These are phyloP conservation scores for Gulo gulo DNA, from an alignment of 2,113 vertebrate genomes.

Conservation along the genomic window DNA sequence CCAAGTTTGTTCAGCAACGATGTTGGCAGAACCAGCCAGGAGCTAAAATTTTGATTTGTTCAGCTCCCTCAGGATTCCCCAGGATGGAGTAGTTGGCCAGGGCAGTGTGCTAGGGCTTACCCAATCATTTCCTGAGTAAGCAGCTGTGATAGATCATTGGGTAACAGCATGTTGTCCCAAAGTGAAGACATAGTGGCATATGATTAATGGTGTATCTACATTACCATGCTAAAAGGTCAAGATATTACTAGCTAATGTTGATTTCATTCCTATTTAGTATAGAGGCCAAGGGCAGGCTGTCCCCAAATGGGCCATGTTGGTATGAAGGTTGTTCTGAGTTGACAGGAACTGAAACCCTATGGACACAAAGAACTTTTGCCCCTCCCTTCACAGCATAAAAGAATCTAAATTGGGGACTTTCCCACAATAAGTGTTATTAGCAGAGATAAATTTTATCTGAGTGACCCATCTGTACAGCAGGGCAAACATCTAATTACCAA, in stretches of 20 bases:
- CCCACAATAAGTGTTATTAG: neutral
- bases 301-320: neutral
- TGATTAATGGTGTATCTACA: neutral
- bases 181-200: neutral
- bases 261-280: neutral
- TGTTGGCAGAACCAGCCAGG: neutral
- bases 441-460: neutral
- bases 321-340: neutral
- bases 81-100: neutral
- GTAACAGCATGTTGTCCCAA: neutral
- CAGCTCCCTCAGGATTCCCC: neutral
- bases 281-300: neutral
- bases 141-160: neutral
- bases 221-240: neutral
- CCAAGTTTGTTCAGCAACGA: neutral
- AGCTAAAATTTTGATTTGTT: neutral
- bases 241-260: neutral
- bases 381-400: neutral
- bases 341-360: neutral
- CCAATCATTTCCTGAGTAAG: neutral
- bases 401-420: neutral
- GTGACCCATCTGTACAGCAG: neutral
- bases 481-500: neutral
- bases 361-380: neutral
- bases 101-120: neutral